Evolutionary conservation across 2,888 invertebrate genomes (phyloP).

Genomic region (Quadroppia sp.): DNA sequence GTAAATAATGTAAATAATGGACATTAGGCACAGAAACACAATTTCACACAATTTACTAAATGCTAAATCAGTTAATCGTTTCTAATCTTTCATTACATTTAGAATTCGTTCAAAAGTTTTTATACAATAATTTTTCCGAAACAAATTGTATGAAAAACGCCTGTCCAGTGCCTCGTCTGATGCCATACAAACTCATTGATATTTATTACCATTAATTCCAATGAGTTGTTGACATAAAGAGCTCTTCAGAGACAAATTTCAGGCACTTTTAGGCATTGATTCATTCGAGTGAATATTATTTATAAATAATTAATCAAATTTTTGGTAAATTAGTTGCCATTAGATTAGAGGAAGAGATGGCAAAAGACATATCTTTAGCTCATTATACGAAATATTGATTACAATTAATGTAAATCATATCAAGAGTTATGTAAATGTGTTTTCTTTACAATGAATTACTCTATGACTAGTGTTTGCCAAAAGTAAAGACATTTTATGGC

Average conservation of each 20-base stretch:
- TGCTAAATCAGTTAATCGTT: conserved; percentile 15
- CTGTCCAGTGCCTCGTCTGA: conserved; percentile 24
- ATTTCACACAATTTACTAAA: conserved; percentile 34
- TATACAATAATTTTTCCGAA: conserved; percentile 14
- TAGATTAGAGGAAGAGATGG: conserved; percentile 15
- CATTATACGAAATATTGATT: background rate
- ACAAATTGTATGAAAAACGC: conserved; percentile 17
- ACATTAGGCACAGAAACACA: conserved; percentile 31
- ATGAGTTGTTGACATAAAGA: background rate
- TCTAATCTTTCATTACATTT: conserved; percentile 22
- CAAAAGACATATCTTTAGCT: conserved; percentile 15
- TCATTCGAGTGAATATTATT: background rate
- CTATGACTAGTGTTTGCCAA: conserved; percentile 36
- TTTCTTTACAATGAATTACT: conserved; percentile 13
- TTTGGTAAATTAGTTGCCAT: conserved; percentile 14
- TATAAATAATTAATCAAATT: background rate
- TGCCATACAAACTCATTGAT: background rate
- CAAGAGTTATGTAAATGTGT: conserved; percentile 11
- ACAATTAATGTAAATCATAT: conserved; percentile 20
- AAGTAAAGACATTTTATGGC: conserved; percentile 20
- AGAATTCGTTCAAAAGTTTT: conserved; percentile 20
- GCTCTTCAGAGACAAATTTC: conserved; percentile 5
- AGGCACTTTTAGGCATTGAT: conserved; percentile 30
- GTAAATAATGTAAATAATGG: background rate
- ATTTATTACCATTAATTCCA: background rate